Percentiles rank a stretch among this genome's conserved stretches.
These are phyloP conservation scores for Epsilonema sp. DNA, from an alignment of 2,888 invertebrate genomes.

Conservation along the genomic window DNA sequence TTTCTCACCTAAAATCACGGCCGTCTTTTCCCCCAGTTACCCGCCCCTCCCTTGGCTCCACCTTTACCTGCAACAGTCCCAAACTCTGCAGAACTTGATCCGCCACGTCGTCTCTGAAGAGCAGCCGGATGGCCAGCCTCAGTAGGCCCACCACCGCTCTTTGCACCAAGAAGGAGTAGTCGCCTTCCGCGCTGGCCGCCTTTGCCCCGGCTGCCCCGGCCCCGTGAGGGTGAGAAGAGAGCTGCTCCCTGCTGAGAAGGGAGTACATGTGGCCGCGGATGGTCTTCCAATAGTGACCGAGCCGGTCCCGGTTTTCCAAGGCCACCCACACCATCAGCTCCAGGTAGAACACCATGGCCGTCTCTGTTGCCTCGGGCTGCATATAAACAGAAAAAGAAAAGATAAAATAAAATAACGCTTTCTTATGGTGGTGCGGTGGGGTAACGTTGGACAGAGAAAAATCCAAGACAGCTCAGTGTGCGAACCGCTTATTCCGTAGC, in stretches of 20 bases:
- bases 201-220: too few species aligned
- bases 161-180: slow-evolving; percentile 41
- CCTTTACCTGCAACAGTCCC: slow-evolving; percentile 41
- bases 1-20: too few species aligned
- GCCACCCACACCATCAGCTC: slow-evolving; percentile 77
- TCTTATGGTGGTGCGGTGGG: background rate
- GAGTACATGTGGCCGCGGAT: slow-evolving; percentile 4
- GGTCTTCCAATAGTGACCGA: slow-evolving; percentile 5
- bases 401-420: background rate
- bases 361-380: slow-evolving; percentile 42
- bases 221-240: slow-evolving; percentile 22
- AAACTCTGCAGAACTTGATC: slow-evolving; percentile 52
- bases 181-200: too few species aligned
- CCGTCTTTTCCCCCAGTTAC: too few species aligned
- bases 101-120: slow-evolving; percentile 54
- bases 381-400: background rate
- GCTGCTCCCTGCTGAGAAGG: slow-evolving; percentile 20
- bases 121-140: slow-evolving; percentile 54
- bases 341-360: slow-evolving; percentile 71
- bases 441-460: background rate
- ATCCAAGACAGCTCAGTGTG: background rate
- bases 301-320: slow-evolving; percentile 64
- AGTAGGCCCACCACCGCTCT: slow-evolving; percentile 68
- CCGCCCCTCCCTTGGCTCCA: background rate
- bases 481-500: too few species aligned